Evolutionary conservation across 2,888 invertebrate genomes (phyloP).

Genomic region (Tenthredo distinguenda): DNA sequence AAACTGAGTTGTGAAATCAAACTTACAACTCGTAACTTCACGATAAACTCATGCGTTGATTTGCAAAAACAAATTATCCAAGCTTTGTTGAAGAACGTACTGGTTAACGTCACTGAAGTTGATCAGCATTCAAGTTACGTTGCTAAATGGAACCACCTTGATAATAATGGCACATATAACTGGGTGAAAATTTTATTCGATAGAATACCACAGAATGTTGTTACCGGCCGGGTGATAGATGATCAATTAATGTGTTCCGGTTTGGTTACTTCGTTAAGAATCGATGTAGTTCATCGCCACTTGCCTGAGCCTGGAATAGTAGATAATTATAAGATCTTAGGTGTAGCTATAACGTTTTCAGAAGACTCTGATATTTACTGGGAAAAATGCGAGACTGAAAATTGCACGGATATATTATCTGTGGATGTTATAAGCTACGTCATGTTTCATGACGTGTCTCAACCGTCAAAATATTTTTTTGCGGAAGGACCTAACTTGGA

Average conservation of each 20-base stretch:
- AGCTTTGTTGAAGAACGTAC: constrained; percentile 65
- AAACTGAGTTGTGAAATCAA: constrained; percentile 69
- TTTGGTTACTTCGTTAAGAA: constrained; percentile 70
- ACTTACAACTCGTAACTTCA: constrained; percentile 68
- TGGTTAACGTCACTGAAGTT: constrained; percentile 68
- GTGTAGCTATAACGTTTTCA: constrained; percentile 68
- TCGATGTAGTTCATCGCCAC: constrained; percentile 70
- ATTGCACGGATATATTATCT: constrained; percentile 66
- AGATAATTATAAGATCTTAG: constrained; percentile 70
- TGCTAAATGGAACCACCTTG: constrained; percentile 80
- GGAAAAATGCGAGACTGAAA: constrained; percentile 66
- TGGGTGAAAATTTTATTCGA: constrained; percentile 80
- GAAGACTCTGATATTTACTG: constrained; percentile 68
- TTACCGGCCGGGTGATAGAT: constrained; percentile 64
- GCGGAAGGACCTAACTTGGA: constrained; percentile 84
- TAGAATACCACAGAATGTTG: constrained; percentile 68
- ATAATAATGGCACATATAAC: constrained; percentile 73
- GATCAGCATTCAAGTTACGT: constrained; percentile 71
- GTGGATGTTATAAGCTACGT: constrained; percentile 69
- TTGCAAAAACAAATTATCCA: constrained; percentile 72
- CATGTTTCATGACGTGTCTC: constrained; percentile 79
- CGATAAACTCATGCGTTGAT: constrained; percentile 67
- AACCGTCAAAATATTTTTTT: constrained; percentile 78
- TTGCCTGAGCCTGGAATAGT: constrained; percentile 67
- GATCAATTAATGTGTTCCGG: constrained; percentile 70